Conservation (phyloP, 2,888 invertebrate genomes). For the Caenorhabditis angaria region DNA sequence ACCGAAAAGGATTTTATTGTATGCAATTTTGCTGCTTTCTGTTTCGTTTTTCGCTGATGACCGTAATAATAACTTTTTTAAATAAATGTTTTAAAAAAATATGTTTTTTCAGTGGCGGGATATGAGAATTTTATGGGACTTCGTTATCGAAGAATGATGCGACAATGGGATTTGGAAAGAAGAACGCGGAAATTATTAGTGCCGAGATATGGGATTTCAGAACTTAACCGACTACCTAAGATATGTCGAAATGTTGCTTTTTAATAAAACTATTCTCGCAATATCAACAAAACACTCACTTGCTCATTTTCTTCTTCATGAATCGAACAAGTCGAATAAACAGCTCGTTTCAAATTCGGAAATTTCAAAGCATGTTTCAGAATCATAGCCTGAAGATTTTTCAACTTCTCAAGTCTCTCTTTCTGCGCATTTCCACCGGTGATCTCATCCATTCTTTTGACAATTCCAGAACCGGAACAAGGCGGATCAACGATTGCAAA, state of each 20-base stretch:
- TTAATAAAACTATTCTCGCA: background rate
- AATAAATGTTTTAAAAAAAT: too few species aligned
- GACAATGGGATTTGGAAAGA: too few species aligned
- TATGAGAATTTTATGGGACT: too few species aligned
- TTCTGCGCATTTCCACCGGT: conserved; percentile 56
- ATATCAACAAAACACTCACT: conserved; percentile 75
- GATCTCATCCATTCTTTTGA: conserved; percentile 59
- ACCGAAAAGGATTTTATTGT: too few species aligned
- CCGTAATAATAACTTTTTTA: too few species aligned
- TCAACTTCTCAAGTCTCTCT: conserved; percentile 60
- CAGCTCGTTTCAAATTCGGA: conserved; percentile 84
- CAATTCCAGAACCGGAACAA: conserved; percentile 90
- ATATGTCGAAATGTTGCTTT: background rate
- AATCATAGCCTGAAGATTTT: conserved; percentile 80
- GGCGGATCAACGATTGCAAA: conserved; percentile 95
- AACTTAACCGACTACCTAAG: too few species aligned
- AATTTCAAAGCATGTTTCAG: conserved; percentile 86
- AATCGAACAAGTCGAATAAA: conserved; percentile 95
- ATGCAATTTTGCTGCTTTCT: too few species aligned
- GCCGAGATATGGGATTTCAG: too few species aligned
- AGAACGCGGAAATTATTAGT: too few species aligned
- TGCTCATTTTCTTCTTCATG: conserved; percentile 90
- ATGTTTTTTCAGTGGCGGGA: too few species aligned
- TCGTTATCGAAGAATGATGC: too few species aligned
- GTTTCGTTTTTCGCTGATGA: too few species aligned